phyloP scores from a whole-genome alignment of 2,888 invertebrate genomes.

The Drosophila neonasuta region DNA sequence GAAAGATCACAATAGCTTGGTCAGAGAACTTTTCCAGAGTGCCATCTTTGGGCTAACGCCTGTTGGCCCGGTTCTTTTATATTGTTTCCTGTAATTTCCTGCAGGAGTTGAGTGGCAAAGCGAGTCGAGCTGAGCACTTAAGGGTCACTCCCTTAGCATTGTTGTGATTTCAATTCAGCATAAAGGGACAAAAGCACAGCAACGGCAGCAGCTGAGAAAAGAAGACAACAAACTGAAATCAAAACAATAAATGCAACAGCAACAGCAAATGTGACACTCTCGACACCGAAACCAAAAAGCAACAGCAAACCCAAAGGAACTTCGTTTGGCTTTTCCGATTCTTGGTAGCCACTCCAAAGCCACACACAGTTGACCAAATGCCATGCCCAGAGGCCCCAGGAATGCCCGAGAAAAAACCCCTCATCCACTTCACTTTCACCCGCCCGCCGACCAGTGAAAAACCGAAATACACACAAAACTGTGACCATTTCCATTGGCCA shows the following conservation, averaged over 20 bases:
- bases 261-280: constrained; percentile 43
- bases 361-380: constrained; percentile 39
- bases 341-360: constrained; percentile 35
- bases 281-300: constrained; percentile 25
- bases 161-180: constrained; percentile 25
- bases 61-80: constrained; percentile 9
- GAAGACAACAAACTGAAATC: constrained; percentile 31
- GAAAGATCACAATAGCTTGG: background rate
- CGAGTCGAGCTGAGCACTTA: constrained; percentile 1
- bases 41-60: constrained; percentile 9
- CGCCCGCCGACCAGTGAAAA: constrained; percentile 8
- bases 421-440: no score
- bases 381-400: constrained; percentile 17
- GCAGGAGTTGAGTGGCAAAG: constrained; percentile 8
- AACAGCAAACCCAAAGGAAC: constrained; percentile 38
- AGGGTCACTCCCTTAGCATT: constrained; percentile 12
- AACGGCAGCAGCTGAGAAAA: background rate
- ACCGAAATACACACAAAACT: constrained; percentile 36
- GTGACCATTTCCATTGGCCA: constrained; percentile 43
- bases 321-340: constrained; percentile 45
- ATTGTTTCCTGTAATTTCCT: constrained; percentile 18
- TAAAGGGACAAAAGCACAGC: constrained; percentile 10
- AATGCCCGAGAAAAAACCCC: constrained; percentile 14
- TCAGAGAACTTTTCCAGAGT: background rate
- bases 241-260: constrained; percentile 48